phyloP scores from a whole-genome alignment of 2,888 invertebrate genomes.

The Parascotia fuliginaria region DNA sequence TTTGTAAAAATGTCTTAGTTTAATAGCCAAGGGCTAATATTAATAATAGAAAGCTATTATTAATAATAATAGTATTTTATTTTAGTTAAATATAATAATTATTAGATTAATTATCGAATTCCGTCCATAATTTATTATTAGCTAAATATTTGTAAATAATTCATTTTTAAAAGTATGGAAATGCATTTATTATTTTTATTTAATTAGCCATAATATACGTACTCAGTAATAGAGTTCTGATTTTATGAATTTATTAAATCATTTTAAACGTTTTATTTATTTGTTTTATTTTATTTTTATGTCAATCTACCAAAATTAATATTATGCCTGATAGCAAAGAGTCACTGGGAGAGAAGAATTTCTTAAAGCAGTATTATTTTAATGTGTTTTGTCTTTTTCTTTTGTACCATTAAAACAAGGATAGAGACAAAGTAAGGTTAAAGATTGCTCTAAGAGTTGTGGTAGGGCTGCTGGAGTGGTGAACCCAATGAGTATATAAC shows the following conservation, averaged over 20 bases:
- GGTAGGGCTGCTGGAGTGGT: too few relatives aligned
- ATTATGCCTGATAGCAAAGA: too few relatives aligned
- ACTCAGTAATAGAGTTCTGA: conserved; percentile 33
- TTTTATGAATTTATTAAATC: conserved; percentile 52
- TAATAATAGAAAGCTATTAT: conserved; percentile 14
- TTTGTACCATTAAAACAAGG: too few relatives aligned
- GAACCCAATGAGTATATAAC: too few relatives aligned
- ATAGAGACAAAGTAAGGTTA: too few relatives aligned
- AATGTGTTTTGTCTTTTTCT: too few relatives aligned
- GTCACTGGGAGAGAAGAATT: too few relatives aligned
- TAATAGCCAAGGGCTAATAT: conserved; percentile 29
- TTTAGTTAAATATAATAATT: conserved; percentile 15
- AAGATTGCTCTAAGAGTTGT: too few relatives aligned
- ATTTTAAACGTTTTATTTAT: conserved; percentile 34
- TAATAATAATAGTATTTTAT: conserved; percentile 15
- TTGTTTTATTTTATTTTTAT: conserved; percentile 5
- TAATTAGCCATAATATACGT: conserved; percentile 65
- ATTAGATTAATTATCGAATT: conserved; percentile 32
- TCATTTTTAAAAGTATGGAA: conserved; percentile 41
- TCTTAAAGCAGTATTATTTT: too few relatives aligned
- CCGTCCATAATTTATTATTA: conserved; percentile 58
- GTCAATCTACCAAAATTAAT: too few relatives aligned
- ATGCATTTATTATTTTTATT: conserved; percentile 74
- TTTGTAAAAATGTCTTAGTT: conserved; percentile 36
- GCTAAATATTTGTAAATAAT: conserved; percentile 57